Evolutionary conservation across 2,888 invertebrate genomes (phyloP).

Genomic region (Diplazon laetatorius): DNA sequence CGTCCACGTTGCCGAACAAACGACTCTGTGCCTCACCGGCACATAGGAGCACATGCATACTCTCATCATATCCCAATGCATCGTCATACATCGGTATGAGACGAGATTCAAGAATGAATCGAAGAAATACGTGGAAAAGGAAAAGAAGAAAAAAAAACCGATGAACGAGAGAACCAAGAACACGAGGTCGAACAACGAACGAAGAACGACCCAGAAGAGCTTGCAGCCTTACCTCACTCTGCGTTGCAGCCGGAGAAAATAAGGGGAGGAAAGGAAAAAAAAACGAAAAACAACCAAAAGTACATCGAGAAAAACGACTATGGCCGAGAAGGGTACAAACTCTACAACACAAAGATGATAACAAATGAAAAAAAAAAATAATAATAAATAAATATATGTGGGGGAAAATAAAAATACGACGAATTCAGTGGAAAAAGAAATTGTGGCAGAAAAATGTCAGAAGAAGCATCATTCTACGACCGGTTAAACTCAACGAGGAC

Average conservation of each 20-base stretch:
- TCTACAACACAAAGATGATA: conserved; percentile 21
- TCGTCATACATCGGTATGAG: conserved; percentile 1
- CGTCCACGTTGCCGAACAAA: conserved; percentile 33
- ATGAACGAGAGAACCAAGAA: too few relatives aligned
- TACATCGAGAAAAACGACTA: not conserved
- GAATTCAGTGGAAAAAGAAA: conserved; percentile 18
- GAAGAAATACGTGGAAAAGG: conserved; percentile 23
- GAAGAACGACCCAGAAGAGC: conserved; percentile 5
- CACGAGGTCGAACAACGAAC: conserved; percentile 8
- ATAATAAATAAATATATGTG: conserved; percentile 12
- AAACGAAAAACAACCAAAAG: not conserved
- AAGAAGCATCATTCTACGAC: conserved; percentile 59
- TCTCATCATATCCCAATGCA: not conserved
- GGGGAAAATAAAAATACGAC: not conserved
- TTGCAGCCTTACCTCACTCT: not conserved
- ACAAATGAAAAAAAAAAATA: not conserved
- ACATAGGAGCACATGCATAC: not conserved
- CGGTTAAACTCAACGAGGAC: conserved; percentile 51
- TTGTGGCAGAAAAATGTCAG: conserved; percentile 59
- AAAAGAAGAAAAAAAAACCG: conserved; percentile 1
- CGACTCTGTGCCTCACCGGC: not conserved
- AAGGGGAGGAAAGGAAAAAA: too few relatives aligned
- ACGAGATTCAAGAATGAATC: conserved; percentile 29
- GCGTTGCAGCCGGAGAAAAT: not conserved
- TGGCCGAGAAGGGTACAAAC: not conserved